phyloP scores from a whole-genome alignment of 2,113 vertebrate genomes.

The Drymodes brunneopygia region DNA sequence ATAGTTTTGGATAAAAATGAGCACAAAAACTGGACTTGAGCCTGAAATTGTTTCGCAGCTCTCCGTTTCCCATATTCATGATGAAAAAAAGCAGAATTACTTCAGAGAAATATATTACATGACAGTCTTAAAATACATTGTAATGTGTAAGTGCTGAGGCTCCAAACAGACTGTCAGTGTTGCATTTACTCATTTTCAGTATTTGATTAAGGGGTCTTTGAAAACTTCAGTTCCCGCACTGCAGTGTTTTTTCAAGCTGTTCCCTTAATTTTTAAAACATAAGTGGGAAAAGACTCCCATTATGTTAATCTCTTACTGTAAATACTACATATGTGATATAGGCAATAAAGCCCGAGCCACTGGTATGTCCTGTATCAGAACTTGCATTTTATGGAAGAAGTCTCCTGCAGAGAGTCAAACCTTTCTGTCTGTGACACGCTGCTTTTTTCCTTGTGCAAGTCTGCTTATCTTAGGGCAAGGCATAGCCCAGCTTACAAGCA shows the following conservation, averaged over 20 bases:
- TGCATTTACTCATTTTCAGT: neutral
- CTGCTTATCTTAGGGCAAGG: constrained; percentile 53
- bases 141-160: neutral
- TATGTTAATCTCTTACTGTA: neutral
- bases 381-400: neutral
- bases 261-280: neutral
- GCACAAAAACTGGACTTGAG: neutral
- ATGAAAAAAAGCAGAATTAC: neutral
- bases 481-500: constrained; percentile 48
- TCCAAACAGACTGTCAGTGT: neutral
- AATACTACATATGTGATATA: neutral
- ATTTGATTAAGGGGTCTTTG: constrained; percentile 5
- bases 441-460: neutral
- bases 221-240: neutral
- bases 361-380: neutral
- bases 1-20: constrained; percentile 12
- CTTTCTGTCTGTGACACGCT: neutral
- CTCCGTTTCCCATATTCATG: neutral
- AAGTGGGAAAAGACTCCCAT: neutral
- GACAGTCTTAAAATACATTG: neutral
- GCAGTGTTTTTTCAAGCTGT: neutral
- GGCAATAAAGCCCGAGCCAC: neutral
- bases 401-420: neutral
- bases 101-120: neutral
- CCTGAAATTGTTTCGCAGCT: constrained; percentile 25